Evolutionary conservation across 1,140 invertebrate genomes (phyloP).

Genomic region (Pogonognathellus flavescens): DNA sequence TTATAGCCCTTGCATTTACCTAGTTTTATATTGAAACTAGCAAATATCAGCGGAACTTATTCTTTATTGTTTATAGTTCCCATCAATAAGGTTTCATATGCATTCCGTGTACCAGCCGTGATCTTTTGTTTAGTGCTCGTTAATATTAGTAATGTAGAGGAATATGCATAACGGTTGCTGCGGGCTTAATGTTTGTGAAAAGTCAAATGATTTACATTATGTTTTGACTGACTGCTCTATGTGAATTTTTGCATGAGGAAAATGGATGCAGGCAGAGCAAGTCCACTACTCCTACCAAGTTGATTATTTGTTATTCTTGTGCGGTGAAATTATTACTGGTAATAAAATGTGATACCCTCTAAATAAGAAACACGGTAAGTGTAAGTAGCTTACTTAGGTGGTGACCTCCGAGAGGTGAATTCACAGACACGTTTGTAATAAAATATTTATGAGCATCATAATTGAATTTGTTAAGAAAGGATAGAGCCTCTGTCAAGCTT

Average conservation of each 20-base stretch:
- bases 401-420: slow-evolving; percentile 18
- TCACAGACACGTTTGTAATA: background rate
- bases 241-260: background rate
- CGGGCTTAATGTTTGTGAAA: background rate
- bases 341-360: slow-evolving; percentile 24
- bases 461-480: background rate
- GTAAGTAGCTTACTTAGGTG: background rate
- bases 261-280: background rate
- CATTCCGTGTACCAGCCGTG: too few species aligned
- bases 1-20: too few species aligned
- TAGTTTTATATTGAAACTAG: too few species aligned
- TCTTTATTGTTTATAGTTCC: too few species aligned
- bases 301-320: background rate
- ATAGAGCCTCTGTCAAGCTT: background rate
- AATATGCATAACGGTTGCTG: too few species aligned
- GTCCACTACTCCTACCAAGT: too few species aligned
- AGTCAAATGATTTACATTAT: background rate
- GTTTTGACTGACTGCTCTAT: background rate
- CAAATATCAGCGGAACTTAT: too few species aligned
- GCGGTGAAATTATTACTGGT: background rate
- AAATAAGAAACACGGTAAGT: background rate
- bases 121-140: too few species aligned
- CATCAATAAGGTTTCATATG: too few species aligned
- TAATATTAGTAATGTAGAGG: too few species aligned
- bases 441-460: slow-evolving; percentile 30